Base-by-base conservation (phyloP, 2,797 vertebrate species). In the Mormyrops attenuatus region DNA sequence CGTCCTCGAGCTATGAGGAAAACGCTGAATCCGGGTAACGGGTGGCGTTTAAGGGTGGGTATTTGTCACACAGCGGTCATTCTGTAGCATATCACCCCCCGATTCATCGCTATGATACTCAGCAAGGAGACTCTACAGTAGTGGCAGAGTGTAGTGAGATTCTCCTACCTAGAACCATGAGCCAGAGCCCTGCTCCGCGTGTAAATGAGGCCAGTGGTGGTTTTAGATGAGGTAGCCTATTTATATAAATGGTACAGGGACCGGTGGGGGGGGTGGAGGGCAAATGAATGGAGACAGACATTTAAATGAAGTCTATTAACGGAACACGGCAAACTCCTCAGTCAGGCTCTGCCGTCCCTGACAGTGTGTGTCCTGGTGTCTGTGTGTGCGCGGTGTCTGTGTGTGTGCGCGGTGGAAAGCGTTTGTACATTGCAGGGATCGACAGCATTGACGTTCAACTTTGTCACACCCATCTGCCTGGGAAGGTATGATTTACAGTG, bases 151-250 rank as follows among this genome's bases (percentile, higher is more conserved):
- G 20, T 15, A 17, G 20, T 26, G 44, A 88, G 44, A 66, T 6
- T 5, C 3, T 73, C 73, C 87, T 41, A n/a, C 11, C 41, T 9
- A 22, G 87, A 47, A 69, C 44, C 38, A 13, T 73, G 63, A 88
- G 55, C 44, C 87, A 88, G 57, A 88, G 4, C 47, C 5, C 77
- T 44, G 38, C 34, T 82, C 15, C 38, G 13, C 3, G 47, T 73
- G 66, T 44, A 66, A 88, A 88, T 88, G 87, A 88, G 87, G 60
- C 30, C 20, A 88, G 66, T 26, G n/a, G 66, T 88, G 87, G 60
- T 88, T 88, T 73, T 88, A 22, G 60, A 88, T 66, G 87, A 88
- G 57, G 60, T 47, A 63, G 11, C 87, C 63, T 88, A 88, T 66
- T 30, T 66, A 41, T 88, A 34, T 60, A 87, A 87, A 52, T 87